Conservation (phyloP, 2,888 invertebrate species). For the Clistopyga incitator region DNA sequence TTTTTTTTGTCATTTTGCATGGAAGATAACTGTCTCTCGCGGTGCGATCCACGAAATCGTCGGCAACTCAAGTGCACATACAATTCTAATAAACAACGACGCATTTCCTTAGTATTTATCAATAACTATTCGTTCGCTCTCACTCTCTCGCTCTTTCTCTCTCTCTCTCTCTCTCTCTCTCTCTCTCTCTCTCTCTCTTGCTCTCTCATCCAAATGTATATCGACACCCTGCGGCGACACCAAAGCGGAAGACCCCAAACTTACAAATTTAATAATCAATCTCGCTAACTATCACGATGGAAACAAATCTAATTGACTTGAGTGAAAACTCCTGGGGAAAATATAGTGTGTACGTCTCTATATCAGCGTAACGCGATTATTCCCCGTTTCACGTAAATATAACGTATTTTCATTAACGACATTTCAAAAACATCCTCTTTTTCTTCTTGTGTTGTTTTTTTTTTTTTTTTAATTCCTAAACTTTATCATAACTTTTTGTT, state of each 20-base stretch:
- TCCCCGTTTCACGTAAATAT: constrained; percentile 54
- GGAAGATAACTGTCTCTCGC: constrained; percentile 75
- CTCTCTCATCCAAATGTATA: constrained; percentile 58
- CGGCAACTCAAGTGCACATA: constrained; percentile 69
- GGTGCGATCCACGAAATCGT: constrained; percentile 78
- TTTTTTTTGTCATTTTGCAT: constrained; percentile 67
- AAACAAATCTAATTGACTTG: constrained; percentile 68
- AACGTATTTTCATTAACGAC: constrained; percentile 51
- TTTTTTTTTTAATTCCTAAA: constrained; percentile 41
- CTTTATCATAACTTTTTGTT: constrained; percentile 40
- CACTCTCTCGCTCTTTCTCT: no score
- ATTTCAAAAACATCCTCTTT: constrained; percentile 45
- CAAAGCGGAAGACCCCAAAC: constrained; percentile 66
- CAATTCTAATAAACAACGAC: constrained; percentile 67
- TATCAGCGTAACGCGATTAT: constrained; percentile 20
- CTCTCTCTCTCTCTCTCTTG: constrained; percentile 28
- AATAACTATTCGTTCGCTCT: constrained; percentile 53
- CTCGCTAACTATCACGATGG: constrained; percentile 65
- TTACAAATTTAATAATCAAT: constrained; percentile 65
- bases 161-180: constrained; percentile 40
- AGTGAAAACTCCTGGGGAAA: constrained; percentile 57
- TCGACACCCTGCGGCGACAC: constrained; percentile 61
- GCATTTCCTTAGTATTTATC: constrained; percentile 59
- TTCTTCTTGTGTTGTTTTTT: no score
- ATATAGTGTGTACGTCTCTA: constrained; percentile 30